Evolutionary conservation across 1,140 invertebrate genomes (phyloP), one percentile per base, ranked within the genome.

Genomic region (Euschistus heros): DNA sequence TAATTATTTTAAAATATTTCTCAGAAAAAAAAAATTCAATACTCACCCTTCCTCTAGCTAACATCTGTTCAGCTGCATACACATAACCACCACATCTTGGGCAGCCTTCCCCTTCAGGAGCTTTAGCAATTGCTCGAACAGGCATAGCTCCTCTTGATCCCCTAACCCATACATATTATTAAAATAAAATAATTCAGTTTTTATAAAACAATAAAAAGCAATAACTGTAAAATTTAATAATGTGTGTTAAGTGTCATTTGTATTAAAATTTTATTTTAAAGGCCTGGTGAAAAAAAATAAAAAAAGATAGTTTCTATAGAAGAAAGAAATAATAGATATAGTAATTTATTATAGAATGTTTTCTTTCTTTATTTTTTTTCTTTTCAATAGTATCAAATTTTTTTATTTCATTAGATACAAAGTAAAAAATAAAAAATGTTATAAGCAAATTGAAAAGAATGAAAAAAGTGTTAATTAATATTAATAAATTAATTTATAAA

Each of bases 11-110:
- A 20, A 20, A 64, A 64, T 15, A 42, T 55, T 10, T 66, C 52
- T 63, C n/a, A 26, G 22, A 57, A 54, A 57, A 20, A 42, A 26
- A 30, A 26, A 26, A 60, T 59, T 1, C 10, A 50, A 63, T 71
- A 81, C 83, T 87, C 80, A 91, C 89, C 80, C 86, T 82, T 80
- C 91, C 91, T 71, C 89, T 83, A 67, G 91, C 91, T 73, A 94
- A 80, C 91, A 94, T 94, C 77, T 93, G 91, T 78, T 95, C 92
- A 60, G 92, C 92, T 66, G 90, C 91, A 76, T 94, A 96, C 22
- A 95, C 92, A 74, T 80, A 92, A 69, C 92, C 92, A 60, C 90
- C 91, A 75, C 92, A 95, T 68, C 91, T 81, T 24, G 92, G 92
- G 72, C 92, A 95, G 54, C 91, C 90, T 76, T 93, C 84, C 20